Conservation (phyloP, 2,888 invertebrate species). For the Rutpela maculata region DNA sequence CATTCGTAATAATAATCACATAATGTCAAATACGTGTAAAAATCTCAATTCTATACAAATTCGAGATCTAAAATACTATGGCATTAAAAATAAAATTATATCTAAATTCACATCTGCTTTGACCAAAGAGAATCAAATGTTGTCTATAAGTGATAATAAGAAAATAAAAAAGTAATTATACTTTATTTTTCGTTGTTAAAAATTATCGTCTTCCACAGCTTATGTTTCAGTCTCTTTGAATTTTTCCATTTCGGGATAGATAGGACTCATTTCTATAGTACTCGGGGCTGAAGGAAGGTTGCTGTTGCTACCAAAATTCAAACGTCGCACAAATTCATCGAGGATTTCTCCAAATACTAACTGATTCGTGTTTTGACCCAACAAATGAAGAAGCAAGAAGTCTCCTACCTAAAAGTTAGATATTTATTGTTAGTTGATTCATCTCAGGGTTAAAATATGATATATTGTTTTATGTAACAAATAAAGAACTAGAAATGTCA, state of each 20-base stretch:
- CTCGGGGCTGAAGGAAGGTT: slow-evolving; percentile 88
- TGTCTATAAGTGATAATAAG: background rate
- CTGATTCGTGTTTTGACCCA: slow-evolving; percentile 91
- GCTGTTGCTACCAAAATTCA: slow-evolving; percentile 84
- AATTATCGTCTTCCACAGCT: slow-evolving; percentile 58
- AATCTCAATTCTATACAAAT: slow-evolving; percentile 15
- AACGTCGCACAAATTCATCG: slow-evolving; percentile 84
- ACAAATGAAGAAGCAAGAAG: slow-evolving; percentile 87
- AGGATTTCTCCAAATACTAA: slow-evolving; percentile 87
- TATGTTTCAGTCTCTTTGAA: slow-evolving; percentile 91
- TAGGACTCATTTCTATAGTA: slow-evolving; percentile 90
- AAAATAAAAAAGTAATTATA: slow-evolving; percentile 21
- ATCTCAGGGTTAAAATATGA: too few species aligned
- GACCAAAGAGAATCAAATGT: slow-evolving; percentile 11
- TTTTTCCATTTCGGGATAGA: slow-evolving; percentile 87
- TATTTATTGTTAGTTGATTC: background rate
- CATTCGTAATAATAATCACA: slow-evolving; percentile 37
- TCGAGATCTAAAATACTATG: slow-evolving; percentile 40
- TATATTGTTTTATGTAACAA: too few species aligned
- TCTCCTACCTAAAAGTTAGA: slow-evolving; percentile 84
- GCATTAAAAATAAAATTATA: slow-evolving; percentile 32
- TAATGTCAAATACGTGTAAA: slow-evolving; percentile 15
- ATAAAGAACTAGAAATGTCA: too few species aligned
- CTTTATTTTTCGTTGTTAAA: slow-evolving; percentile 30
- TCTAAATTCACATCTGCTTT: slow-evolving; percentile 18